Evolutionary conservation across 2,888 invertebrate species (phyloP), one percentile per base, ranked within the genome.

Genomic region (Aromia moschata): DNA sequence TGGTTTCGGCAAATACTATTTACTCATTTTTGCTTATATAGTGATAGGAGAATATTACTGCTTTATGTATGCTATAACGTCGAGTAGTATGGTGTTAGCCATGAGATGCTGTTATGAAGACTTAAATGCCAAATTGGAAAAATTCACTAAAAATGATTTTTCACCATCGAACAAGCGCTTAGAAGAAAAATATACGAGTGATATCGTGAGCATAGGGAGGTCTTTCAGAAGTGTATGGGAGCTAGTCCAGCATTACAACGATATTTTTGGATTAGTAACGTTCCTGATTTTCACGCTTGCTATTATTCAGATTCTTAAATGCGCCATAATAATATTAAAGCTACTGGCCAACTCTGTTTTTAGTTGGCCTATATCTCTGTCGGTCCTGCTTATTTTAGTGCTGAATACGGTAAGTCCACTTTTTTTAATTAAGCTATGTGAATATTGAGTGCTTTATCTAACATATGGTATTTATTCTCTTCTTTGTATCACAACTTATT

Each of bases 1-100:
- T n/a, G n/a, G n/a, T n/a, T n/a, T 47, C 16, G n/a, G 15, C 5
- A 14, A 17, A 3, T 5, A 5, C 7, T n/a, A n/a, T n/a, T n/a
- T n/a, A n/a, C n/a, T n/a, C n/a, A n/a, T n/a, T 1, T 45, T 31
- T 16, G 10, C 14, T 9, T 47, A 15, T 5, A 7, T 36, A 17
- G n/a, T 30, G 18, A 14, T 54, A 12, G 12, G n/a, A 9, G 54
- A 44, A 37, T 54, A 54, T 17, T 54, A 37, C 16, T 44, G 44
- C 14, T 37, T 44, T 1, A 2, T 54, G 10, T 17, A 16, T 1
- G 43, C 44, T 1, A 5, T 54, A 30, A 17, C 17, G n/a, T 31
- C 20, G 1, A 11, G 43, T 12, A 41, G 18, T 11, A 11, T 54
- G 11, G 33, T 17, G 3, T 20, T 33, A 9, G 31, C 14, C 18